Evolutionary conservation across 2,888 invertebrate species (phyloP).

Genomic region (Caenorhabditis drosophilae): DNA sequence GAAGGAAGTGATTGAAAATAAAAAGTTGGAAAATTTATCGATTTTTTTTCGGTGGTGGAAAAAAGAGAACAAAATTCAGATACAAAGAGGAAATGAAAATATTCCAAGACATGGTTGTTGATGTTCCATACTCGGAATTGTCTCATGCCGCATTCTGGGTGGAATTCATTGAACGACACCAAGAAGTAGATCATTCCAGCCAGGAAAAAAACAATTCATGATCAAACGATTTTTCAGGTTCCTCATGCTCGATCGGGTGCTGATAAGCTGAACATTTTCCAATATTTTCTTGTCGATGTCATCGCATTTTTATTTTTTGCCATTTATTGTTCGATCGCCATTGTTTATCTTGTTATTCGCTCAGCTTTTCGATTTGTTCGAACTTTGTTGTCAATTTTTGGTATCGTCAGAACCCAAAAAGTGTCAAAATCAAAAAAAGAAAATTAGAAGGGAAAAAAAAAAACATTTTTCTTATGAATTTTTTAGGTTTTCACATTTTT

Average conservation of each 20-base stretch:
- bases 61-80: too few species aligned
- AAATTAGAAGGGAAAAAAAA: too few species aligned
- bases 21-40: too few species aligned
- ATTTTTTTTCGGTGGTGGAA: too few species aligned
- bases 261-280: slow-evolving; percentile 68
- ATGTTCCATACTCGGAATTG: slow-evolving; percentile 69
- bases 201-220: not conserved
- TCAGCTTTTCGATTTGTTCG: slow-evolving; percentile 5
- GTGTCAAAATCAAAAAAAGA: slow-evolving; percentile 20
- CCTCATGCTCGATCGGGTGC: slow-evolving; percentile 69
- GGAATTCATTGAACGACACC: slow-evolving; percentile 69
- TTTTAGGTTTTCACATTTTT: too few species aligned
- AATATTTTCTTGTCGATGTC: slow-evolving; percentile 69
- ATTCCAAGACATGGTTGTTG: slow-evolving; percentile 68
- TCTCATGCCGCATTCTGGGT: slow-evolving; percentile 69
- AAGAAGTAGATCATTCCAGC: slow-evolving; percentile 51
- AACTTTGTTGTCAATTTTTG: not conserved
- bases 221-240: slow-evolving; percentile 35
- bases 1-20: slow-evolving; percentile 35
- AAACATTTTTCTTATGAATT: too few species aligned
- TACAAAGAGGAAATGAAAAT: slow-evolving; percentile 65
- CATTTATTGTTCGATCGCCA: slow-evolving; percentile 12
- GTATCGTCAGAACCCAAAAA: not conserved
- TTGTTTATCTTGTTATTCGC: slow-evolving; percentile 6
- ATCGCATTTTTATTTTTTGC: slow-evolving; percentile 60